A percentile compares a stretch with the other conserved stretches of the same genome.
Evolutionary conservation across 1,140 invertebrate species (phyloP).

Genomic region (Metopolophium dirhodum): DNA sequence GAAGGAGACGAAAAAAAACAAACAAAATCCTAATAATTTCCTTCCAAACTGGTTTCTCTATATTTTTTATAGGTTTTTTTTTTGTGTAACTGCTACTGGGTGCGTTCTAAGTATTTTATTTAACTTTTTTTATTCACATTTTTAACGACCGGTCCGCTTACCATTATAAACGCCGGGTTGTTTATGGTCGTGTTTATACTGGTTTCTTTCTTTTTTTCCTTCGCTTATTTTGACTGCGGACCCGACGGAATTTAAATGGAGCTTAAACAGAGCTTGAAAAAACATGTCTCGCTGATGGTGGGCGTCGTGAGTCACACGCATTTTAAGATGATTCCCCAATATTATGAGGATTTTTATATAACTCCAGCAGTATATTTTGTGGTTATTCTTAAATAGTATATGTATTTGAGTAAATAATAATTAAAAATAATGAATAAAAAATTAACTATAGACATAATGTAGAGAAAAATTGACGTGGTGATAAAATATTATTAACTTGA

Average conservation of each 20-base stretch:
- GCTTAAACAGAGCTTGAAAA: slow-evolving; percentile 56
- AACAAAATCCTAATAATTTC: slow-evolving; percentile 48
- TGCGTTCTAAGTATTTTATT: slow-evolving; percentile 55
- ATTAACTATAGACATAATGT: background rate
- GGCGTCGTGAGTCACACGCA: slow-evolving; percentile 43
- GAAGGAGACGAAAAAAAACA: slow-evolving; percentile 15
- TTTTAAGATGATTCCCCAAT: slow-evolving; percentile 20
- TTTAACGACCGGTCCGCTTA: slow-evolving; percentile 57
- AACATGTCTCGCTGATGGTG: slow-evolving; percentile 40
- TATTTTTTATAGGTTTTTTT: slow-evolving; percentile 19
- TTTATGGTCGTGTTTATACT: slow-evolving; percentile 57
- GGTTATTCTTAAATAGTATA: background rate
- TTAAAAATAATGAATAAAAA: background rate
- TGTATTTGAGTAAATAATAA: background rate
- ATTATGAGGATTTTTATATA: background rate
- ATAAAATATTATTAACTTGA: background rate
- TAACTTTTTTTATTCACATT: slow-evolving; percentile 51
- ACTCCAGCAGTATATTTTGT: background rate
- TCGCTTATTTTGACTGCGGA: slow-evolving; percentile 54
- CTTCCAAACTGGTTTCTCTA: slow-evolving; percentile 51
- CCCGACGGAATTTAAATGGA: slow-evolving; percentile 53
- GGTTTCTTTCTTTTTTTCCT: slow-evolving; percentile 51
- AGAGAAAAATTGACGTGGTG: background rate
- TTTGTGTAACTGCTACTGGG: slow-evolving; percentile 57
- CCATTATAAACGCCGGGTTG: slow-evolving; percentile 55